Conservation (phyloP, 2,888 invertebrate species). For the Leucoma salicis region DNA sequence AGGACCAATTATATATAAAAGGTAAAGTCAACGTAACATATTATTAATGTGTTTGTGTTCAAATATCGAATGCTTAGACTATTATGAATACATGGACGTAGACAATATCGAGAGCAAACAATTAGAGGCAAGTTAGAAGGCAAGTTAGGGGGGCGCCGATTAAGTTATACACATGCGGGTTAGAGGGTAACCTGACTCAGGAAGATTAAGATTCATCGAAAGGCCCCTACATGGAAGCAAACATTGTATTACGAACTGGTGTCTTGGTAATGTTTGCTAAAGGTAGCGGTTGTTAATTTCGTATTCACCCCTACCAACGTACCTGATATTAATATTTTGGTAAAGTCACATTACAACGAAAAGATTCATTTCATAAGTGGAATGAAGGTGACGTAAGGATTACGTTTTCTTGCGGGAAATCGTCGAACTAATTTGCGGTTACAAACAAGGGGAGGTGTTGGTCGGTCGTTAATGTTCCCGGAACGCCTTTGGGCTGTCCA, state of each 20-base stretch:
- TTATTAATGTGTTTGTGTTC: neutral
- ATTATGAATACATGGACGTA: conserved; percentile 65
- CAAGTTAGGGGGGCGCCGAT: conserved; percentile 65
- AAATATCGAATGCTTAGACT: conserved; percentile 12
- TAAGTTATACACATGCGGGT: conserved; percentile 81
- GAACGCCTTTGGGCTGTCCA: conserved; percentile 69
- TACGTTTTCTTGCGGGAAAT: conserved; percentile 42
- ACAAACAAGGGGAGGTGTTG: conserved; percentile 74
- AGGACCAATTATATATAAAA: too few species aligned
- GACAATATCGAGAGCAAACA: conserved; percentile 80
- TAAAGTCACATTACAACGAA: conserved; percentile 37
- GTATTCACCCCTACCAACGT: conserved; percentile 71
- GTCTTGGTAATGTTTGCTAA: conserved; percentile 76
- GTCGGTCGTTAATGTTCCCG: conserved; percentile 59
- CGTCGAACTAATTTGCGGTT: conserved; percentile 74
- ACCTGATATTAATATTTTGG: conserved; percentile 75
- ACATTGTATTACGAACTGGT: conserved; percentile 76
- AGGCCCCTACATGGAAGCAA: conserved; percentile 77
- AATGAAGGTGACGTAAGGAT: conserved; percentile 36
- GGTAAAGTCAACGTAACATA: too few species aligned
- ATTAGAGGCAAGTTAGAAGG: conserved; percentile 77
- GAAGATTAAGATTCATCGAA: conserved; percentile 79
- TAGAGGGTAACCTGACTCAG: conserved; percentile 76
- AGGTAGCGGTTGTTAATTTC: conserved; percentile 80
- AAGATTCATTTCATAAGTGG: conserved; percentile 51